phyloP scores from a whole-genome alignment of 1,140 invertebrate species.

The Nomia melanderi region DNA sequence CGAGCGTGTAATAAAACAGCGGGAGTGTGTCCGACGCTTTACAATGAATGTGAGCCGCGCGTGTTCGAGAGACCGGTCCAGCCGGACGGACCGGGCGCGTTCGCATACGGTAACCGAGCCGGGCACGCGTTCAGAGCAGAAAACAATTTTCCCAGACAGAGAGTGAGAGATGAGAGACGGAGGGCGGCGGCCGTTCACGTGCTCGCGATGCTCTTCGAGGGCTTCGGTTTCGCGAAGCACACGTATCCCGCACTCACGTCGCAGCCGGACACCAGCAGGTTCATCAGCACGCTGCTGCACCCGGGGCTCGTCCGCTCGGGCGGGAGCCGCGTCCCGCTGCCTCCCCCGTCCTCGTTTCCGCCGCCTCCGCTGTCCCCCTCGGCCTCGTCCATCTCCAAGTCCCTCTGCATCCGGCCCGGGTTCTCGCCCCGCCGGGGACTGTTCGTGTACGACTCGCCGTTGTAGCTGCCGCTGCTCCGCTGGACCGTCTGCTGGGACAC shows the following conservation, averaged over 20 bases:
- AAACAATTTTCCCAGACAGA: too few relatives aligned
- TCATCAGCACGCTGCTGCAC: slow-evolving; percentile 92
- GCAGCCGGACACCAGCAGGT: slow-evolving; percentile 94
- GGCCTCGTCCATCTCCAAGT: slow-evolving; percentile 20
- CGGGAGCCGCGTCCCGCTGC: slow-evolving; percentile 27
- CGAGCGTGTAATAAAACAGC: too few relatives aligned
- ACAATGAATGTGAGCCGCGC: too few relatives aligned
- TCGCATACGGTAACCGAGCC: too few relatives aligned
- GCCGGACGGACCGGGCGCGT: too few relatives aligned
- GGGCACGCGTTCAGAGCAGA: too few relatives aligned
- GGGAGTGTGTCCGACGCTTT: too few relatives aligned
- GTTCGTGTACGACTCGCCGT: not conserved
- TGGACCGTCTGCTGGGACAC: slow-evolving; percentile 74
- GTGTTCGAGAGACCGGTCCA: too few relatives aligned
- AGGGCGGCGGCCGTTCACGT: slow-evolving; percentile 67
- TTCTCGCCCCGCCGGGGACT: not conserved
- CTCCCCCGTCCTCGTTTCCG: slow-evolving; percentile 65
- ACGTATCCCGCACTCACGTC: slow-evolving; percentile 94
- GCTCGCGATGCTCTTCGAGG: slow-evolving; percentile 73
- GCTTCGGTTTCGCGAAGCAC: slow-evolving; percentile 86
- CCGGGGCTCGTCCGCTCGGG: slow-evolving; percentile 27
- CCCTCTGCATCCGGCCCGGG: slow-evolving; percentile 15
- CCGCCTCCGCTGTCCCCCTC: slow-evolving; percentile 52
- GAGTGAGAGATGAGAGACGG: not conserved
- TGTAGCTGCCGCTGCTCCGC: not conserved